These are phyloP conservation scores for Ptilonorhynchus violaceus DNA, from an alignment of 2,113 vertebrate genomes.

Conservation along the genomic window DNA sequence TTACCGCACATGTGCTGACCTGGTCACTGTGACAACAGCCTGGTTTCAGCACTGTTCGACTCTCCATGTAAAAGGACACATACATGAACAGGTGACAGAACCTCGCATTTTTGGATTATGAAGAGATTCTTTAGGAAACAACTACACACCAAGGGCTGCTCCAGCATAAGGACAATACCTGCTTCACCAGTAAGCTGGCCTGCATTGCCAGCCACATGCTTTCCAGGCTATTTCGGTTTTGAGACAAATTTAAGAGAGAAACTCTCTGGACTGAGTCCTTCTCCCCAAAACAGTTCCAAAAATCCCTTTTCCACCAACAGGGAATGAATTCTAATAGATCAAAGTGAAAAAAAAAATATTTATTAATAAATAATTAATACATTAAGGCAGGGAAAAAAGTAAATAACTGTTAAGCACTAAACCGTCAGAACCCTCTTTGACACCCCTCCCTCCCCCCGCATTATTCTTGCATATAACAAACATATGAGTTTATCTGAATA, in stretches of 20 bases:
- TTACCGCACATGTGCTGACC: background rate
- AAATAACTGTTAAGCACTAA: no score
- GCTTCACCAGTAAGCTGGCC: accelerated
- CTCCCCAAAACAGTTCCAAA: no score
- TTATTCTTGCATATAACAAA: background rate
- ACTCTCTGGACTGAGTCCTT: no score
- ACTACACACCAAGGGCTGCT: background rate
- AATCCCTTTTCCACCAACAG: no score
- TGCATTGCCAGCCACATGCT: background rate
- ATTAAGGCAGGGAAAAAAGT: no score
- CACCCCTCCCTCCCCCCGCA: no score
- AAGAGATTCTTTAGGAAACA: background rate
- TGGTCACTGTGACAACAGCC: background rate
- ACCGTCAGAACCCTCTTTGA: no score
- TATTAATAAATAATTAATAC: no score
- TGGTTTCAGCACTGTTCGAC: no score
- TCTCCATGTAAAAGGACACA: background rate
- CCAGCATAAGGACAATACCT: background rate
- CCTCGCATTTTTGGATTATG: background rate
- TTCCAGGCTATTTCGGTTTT: background rate
- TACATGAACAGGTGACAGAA: background rate
- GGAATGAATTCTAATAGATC: no score
- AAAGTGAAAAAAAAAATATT: no score
- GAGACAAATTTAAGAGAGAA: no score
- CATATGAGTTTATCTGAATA: background rate